phyloP scores from a whole-genome alignment of 2,113 vertebrate genomes.

The Alouatta palliata region DNA sequence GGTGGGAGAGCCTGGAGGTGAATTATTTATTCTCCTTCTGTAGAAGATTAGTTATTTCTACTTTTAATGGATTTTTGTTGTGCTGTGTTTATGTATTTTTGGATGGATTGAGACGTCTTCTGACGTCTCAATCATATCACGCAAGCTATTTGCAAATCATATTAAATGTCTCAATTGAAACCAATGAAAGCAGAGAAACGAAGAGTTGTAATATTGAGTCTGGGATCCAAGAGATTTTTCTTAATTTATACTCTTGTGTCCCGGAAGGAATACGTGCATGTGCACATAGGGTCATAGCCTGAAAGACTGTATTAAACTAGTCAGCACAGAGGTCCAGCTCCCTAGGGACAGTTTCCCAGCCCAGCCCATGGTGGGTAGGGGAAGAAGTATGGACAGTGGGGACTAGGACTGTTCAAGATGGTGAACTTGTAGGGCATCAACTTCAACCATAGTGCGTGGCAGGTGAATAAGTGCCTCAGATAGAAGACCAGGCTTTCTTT shows the following conservation, averaged over 20 bases:
- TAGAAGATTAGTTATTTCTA: constrained; percentile 80
- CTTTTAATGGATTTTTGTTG: constrained; percentile 79
- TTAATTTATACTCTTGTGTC: constrained; percentile 30
- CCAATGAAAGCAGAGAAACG: constrained; percentile 62
- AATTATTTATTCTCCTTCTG: constrained; percentile 76
- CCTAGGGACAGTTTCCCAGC: neutral
- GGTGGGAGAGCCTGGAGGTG: constrained; percentile 61
- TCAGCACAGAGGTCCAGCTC: neutral
- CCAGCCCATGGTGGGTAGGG: no score
- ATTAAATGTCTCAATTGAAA: constrained; percentile 64
- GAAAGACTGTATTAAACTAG: neutral
- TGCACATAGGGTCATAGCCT: neutral
- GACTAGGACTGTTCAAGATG: no score
- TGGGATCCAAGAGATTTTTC: constrained; percentile 61
- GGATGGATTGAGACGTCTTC: constrained; percentile 64
- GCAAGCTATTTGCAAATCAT: constrained; percentile 52
- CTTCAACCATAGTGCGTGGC: neutral
- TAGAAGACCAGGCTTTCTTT: neutral
- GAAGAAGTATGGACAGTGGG: neutral
- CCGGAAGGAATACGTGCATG: constrained; percentile 36
- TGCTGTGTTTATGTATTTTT: constrained; percentile 71
- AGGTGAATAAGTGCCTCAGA: neutral
- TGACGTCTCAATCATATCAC: constrained; percentile 64
- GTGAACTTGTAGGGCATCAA: neutral
- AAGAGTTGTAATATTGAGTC: constrained; percentile 59